phyloP scores from a whole-genome alignment of 2,113 vertebrate species.

The Gymnogyps californianus region DNA sequence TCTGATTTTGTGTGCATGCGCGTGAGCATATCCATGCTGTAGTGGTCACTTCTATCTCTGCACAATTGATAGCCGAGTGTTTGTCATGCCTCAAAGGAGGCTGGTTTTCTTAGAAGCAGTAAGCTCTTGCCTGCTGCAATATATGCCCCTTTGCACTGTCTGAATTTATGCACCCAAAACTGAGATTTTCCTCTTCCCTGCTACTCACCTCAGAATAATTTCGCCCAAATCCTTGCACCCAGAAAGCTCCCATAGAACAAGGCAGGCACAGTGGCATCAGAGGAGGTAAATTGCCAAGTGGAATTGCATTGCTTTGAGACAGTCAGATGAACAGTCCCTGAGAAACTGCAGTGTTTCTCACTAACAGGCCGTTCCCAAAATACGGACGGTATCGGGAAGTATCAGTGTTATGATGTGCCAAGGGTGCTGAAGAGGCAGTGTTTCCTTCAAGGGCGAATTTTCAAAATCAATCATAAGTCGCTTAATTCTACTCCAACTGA shows the following conservation, averaged over 20 bases:
- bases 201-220: not conserved
- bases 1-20: not conserved
- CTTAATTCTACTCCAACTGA: not conserved
- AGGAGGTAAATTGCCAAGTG: not conserved
- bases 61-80: not conserved
- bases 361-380: not conserved
- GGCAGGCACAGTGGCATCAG: not conserved
- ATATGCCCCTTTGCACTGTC: fast-evolving
- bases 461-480: not conserved
- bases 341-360: not conserved
- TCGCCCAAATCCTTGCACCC: not conserved
- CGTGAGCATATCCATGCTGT: not conserved
- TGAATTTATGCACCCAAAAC: not conserved
- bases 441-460: not conserved
- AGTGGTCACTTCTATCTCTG: not conserved
- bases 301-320: not conserved
- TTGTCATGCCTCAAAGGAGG: not conserved
- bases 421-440: not conserved
- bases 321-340: not conserved
- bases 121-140: not conserved
- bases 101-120: not conserved
- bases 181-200: not conserved
- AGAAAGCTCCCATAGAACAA: not conserved
- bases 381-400: not conserved
- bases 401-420: not conserved